Evolutionary conservation across 2,113 vertebrate species (phyloP).

Genomic region (Promerops cafer): DNA sequence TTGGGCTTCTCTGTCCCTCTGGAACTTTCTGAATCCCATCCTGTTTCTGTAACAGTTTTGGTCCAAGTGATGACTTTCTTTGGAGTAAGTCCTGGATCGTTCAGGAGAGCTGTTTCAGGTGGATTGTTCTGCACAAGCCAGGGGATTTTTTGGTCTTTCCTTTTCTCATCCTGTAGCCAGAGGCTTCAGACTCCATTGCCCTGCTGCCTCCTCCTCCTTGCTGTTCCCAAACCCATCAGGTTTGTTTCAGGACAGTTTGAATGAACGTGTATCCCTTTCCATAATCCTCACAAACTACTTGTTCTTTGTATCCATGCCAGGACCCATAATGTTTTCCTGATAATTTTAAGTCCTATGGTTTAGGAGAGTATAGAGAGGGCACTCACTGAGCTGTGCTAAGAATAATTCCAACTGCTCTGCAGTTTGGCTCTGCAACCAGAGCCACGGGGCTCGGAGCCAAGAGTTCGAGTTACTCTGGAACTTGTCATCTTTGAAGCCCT

Average conservation of each 20-base stretch:
- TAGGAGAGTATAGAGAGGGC: slow-evolving; percentile 31
- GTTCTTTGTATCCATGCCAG: slow-evolving; percentile 1
- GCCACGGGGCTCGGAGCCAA: slow-evolving; percentile 23
- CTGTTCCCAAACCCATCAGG: neutral
- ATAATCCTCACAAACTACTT: neutral
- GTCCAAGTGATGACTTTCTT: neutral
- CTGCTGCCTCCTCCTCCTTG: neutral
- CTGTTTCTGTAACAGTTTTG: neutral
- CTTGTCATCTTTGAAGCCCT: slow-evolving; percentile 52
- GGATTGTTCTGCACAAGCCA: neutral
- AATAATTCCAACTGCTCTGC: slow-evolving; percentile 60
- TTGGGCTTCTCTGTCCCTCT: neutral
- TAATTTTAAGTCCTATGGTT: slow-evolving; percentile 30
- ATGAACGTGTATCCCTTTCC: neutral
- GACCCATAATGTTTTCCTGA: slow-evolving; percentile 19
- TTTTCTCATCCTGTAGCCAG: neutral
- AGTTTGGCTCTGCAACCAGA: slow-evolving; percentile 58
- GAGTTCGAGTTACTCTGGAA: slow-evolving; percentile 47
- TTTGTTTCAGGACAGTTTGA: neutral
- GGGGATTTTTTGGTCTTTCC: neutral
- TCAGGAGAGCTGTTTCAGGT: neutral
- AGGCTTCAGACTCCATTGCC: neutral
- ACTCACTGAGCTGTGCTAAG: slow-evolving; percentile 50
- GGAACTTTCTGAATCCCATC: neutral
- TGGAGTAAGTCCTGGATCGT: neutral